Evolutionary conservation across 1,140 invertebrate genomes (phyloP), one percentile per base, ranked within the genome.

Genomic region (Meloidogyne chitwoodi): DNA sequence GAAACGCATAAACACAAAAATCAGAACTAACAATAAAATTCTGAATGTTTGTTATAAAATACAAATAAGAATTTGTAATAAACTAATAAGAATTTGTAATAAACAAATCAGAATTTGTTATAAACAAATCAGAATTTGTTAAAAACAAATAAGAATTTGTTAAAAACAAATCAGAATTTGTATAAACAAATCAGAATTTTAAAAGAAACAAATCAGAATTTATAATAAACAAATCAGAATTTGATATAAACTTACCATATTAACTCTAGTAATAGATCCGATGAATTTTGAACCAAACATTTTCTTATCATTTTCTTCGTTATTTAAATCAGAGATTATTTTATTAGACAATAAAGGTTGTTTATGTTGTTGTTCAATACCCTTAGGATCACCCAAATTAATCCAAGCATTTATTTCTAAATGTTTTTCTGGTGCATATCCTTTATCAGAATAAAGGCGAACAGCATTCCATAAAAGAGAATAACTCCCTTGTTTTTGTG

Each of bases 371-470:
- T 63, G 56, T 64, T 73, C 64, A 31, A 5, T 78, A 62, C 66
- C 75, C 14, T 74, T 29, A n/a, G 80, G 67, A 85, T 94, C 93
- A 48, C 95, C 95, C 56, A 98, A 88, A 11, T 93, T 93, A 26
- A 94, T 91, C 94, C 94, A 98, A 19, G 92, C 92, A 89, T 96
- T 94, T 0, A 94, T 95, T 44, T 95, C 93, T 5, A 97, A 88
- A 65, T 65, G 67, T 27, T 75, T 76, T 41, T 80, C 75, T 16
- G 92, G 92, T 27, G 95, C 88, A 71, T 86, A 86, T 8, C 84
- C 80, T 26, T 75, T 75, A 65, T 85, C 83, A 27, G 81, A 66
- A 66, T 79, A 86, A 22, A 87, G 44, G 27, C 87, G 69, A 22
- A 87, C 70, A 14, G 85, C 78, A 68, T 87, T 87, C 82, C 82